Evolutionary conservation across 2,888 invertebrate species (phyloP).

Genomic region (Tenthredo livida): DNA sequence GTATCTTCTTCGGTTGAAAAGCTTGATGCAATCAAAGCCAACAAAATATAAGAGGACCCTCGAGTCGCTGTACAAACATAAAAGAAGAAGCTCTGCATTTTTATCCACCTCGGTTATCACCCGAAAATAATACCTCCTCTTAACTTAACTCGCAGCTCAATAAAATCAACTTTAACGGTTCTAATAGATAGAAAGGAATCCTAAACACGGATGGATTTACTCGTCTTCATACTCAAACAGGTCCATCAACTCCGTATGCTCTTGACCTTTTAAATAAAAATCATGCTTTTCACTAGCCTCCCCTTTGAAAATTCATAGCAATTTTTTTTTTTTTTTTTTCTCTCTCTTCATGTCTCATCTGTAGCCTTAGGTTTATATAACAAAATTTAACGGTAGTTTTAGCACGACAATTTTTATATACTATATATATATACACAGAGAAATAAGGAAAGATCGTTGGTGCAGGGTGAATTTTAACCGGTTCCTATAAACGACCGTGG

Average conservation of each 20-base stretch:
- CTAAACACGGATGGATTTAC: neutral
- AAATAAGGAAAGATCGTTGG: neutral
- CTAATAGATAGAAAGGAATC: neutral
- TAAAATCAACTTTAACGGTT: conserved; percentile 43
- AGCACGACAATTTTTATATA: neutral
- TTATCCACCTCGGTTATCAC: conserved; percentile 12
- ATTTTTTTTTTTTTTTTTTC: neutral
- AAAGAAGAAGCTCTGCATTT: conserved; percentile 33
- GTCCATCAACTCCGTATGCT: conserved; percentile 9
- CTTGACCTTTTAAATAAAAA: conserved; percentile 20
- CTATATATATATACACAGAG: neutral
- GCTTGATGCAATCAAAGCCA: conserved; percentile 39
- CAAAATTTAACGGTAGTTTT: neutral
- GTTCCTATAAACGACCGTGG: neutral
- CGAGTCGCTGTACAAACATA: conserved; percentile 28
- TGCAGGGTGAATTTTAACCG: neutral
- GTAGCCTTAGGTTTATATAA: neutral
- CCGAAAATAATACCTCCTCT: conserved; percentile 12
- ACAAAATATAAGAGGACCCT: conserved; percentile 35
- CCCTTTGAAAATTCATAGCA: neutral
- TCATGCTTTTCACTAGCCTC: neutral
- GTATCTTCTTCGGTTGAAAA: conserved; percentile 11
- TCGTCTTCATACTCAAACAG: conserved; percentile 19
- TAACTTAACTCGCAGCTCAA: neutral
- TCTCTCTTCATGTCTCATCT: no score